Evolutionary conservation across 2,888 invertebrate species (phyloP), one percentile per base, ranked within the genome.

Genomic region (Dryococelus australis): DNA sequence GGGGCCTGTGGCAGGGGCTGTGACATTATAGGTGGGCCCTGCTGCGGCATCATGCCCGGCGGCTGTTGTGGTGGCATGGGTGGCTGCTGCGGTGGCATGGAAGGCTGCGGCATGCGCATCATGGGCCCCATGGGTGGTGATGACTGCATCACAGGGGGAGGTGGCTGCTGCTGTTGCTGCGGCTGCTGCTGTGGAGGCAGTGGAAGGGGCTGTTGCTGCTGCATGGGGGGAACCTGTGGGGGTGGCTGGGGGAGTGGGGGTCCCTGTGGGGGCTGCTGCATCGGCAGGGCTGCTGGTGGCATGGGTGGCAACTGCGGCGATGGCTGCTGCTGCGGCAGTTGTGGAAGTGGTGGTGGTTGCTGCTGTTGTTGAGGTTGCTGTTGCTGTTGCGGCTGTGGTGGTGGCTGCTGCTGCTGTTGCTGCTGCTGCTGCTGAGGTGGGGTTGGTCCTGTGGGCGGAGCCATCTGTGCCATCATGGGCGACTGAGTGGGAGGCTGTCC

Each of bases 391-490:
- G 85, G 87, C 47, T 85, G 87, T 65, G 85, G 88, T 78, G 88
- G 88, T 81, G 86, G 87, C 43, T 86, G 87, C 65, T 88, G 88
- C 51, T 86, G 88, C 65, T 86, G 87, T 28, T 89, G 89, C 13
- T 89, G 89, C 47, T 87, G 89, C 84, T 35, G 90, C 88, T 51
- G 87, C 93, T 43, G 93, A 94, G 0, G 93, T 93, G 47, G 93
- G 93, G 89, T 93, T 94, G 13, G 94, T 94, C n/a, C 94, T 94
- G 3, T 94, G 94, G 51, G 94, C 94, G n/a, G n/a, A n/a, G n/a
- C n/a, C n/a, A n/a, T n/a, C n/a, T n/a, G n/a, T n/a, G 93, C 94
- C 1, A 94, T 94, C 94, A 94, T 94, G 5, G 94, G 94, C 87
- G 94, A 92, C 86, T 94, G 94, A 0, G 93, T 94, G 86, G 94